Base-by-base conservation (phyloP, 2,888 invertebrate species). In the Nephrotoma appendiculata region DNA sequence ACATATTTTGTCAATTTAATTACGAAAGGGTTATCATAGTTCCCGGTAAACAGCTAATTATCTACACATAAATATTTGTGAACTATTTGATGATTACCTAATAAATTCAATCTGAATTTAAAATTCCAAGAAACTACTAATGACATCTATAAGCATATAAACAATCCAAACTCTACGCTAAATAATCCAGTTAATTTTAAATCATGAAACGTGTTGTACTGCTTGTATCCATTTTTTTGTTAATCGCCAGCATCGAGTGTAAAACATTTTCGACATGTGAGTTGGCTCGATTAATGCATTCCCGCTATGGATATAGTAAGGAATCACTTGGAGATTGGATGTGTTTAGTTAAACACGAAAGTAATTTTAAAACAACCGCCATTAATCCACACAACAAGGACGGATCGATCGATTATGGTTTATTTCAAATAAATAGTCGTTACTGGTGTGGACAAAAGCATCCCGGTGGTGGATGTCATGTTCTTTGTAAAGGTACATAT, bases 391-490 rank as follows among this genome's bases (percentile, higher is more conserved):
- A 41, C 4, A 85, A 85, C 31, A 31, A 6, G 4, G 48, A 86
- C 41, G 86, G 86, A 12, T 45, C 45, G 9, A 11, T 4, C 7
- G 86, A 86, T 86, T 86, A 86, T 86, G 86, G 86, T 48, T 86
- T 86, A n/a, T 86, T 86, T 45, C 48, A 96, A 94, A 95, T 96
- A 88, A 95, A 93, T 90, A 95, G 94, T 90, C 93, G 93, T 88
- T 94, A 94, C 83, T 95, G 95, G 94, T 96, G 96, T 90, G 92
- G 93, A 88, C 93, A 93, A 88, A 94, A 94, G 6, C 92, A 93
- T 52, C 92, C 92, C 87, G 95, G 95, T 4, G 96, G 95, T 1
- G 90, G 93, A 71, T 96, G 96, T 91, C 94, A 93, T 89, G 93
- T 94, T 89, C 94, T 94, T 89, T 96, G 96, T 12, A 84, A 15